These are phyloP conservation scores for Dolichotis patagonum DNA, from an alignment of 2,113 vertebrate genomes.

Conservation along the genomic window DNA sequence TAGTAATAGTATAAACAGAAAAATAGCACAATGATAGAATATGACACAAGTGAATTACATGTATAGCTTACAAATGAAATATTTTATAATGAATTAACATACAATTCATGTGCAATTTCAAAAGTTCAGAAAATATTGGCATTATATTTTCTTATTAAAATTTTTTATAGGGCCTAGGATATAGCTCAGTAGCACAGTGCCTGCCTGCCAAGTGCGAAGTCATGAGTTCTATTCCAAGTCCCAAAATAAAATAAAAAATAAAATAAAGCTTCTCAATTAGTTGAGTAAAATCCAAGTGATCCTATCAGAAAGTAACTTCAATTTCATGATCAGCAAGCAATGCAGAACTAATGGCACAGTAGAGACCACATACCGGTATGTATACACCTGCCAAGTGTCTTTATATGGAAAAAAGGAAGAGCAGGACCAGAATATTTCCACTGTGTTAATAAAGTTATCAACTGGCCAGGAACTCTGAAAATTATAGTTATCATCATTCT, in stretches of 20 bases:
- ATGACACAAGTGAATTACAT: not conserved
- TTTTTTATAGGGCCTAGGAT: not conserved
- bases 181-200: too few species aligned
- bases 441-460: not conserved
- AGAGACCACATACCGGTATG: not conserved
- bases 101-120: not conserved
- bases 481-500: not conserved
- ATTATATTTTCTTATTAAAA: constrained; percentile 4
- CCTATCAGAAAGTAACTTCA: not conserved
- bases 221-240: too few species aligned
- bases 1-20: not conserved
- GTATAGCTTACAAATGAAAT: not conserved
- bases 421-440: not conserved
- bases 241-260: too few species aligned
- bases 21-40: not conserved
- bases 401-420: not conserved
- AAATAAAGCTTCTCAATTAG: not conserved
- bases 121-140: not conserved
- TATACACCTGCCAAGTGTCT: not conserved
- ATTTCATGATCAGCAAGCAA: not conserved
- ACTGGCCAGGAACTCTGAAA: not conserved
- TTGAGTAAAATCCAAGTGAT: not conserved
- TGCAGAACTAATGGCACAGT: not conserved
- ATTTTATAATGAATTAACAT: not conserved
- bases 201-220: too few species aligned